Evolutionary conservation across 2,113 vertebrate genomes (phyloP).

Genomic region (Lanius collurio): DNA sequence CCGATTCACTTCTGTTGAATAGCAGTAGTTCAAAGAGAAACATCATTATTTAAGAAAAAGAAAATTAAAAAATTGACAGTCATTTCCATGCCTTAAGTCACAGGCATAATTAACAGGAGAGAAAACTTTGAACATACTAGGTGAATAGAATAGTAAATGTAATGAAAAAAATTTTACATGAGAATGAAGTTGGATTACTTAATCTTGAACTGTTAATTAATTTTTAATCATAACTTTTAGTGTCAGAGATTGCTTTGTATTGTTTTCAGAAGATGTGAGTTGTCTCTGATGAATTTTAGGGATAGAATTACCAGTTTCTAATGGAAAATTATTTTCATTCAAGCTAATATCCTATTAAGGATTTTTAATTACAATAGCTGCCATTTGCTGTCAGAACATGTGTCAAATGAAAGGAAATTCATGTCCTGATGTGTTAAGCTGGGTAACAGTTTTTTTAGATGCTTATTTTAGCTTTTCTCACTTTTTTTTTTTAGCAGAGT

Average conservation of each 20-base stretch:
- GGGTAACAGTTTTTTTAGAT: background rate
- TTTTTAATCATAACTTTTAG: constrained; percentile 6
- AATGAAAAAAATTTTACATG: background rate
- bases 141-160: background rate
- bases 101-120: background rate
- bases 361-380: constrained; percentile 14
- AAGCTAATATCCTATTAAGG: background rate
- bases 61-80: background rate
- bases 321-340: background rate
- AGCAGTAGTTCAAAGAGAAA: constrained; percentile 11
- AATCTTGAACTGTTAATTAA: background rate
- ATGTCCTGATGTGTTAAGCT: background rate
- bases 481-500: background rate
- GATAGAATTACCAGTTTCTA: background rate
- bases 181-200: background rate
- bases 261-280: background rate
- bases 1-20: background rate
- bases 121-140: constrained; percentile 12
- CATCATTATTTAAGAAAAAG: background rate
- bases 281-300: background rate
- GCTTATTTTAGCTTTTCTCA: background rate
- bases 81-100: background rate
- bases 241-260: background rate
- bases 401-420: background rate
- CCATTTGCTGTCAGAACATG: background rate